Evolutionary conservation across 2,113 vertebrate species (phyloP).

Genomic region (Ictalurus punctatus): DNA sequence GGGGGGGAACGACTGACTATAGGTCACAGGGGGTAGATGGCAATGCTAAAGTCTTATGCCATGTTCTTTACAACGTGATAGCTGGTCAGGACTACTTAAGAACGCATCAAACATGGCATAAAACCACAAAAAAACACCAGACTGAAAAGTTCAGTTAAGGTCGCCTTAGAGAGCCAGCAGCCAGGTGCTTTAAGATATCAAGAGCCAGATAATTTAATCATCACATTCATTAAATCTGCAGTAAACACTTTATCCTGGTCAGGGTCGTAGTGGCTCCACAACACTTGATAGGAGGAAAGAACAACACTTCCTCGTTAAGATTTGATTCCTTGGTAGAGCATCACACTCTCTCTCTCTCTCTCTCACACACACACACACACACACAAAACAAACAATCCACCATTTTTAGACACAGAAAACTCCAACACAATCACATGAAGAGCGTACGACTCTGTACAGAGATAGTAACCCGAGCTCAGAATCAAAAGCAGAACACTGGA

Average conservation of each 20-base stretch:
- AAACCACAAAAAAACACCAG: neutral
- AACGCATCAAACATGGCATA: neutral
- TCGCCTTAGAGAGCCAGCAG: neutral
- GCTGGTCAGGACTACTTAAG: neutral
- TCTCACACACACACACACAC: neutral
- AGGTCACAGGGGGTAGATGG: neutral
- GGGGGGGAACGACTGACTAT: neutral
- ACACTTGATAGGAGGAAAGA: neutral
- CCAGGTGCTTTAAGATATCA: neutral
- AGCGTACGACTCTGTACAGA: no score
- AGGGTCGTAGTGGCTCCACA: neutral
- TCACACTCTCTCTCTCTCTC: neutral
- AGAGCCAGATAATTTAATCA: neutral
- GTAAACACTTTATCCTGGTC: neutral
- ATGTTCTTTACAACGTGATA: neutral
- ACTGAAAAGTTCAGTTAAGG: neutral
- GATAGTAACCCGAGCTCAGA: neutral
- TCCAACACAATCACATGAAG: neutral
- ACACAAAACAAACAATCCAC: neutral
- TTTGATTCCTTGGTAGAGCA: no score
- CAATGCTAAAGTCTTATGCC: neutral
- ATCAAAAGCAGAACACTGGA: neutral
- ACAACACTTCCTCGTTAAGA: no score
- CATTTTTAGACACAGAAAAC: neutral
- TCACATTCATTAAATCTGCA: neutral